Base-by-base conservation (phyloP, 2,888 invertebrate genomes). In the Leptarthrus brevirostris region DNA sequence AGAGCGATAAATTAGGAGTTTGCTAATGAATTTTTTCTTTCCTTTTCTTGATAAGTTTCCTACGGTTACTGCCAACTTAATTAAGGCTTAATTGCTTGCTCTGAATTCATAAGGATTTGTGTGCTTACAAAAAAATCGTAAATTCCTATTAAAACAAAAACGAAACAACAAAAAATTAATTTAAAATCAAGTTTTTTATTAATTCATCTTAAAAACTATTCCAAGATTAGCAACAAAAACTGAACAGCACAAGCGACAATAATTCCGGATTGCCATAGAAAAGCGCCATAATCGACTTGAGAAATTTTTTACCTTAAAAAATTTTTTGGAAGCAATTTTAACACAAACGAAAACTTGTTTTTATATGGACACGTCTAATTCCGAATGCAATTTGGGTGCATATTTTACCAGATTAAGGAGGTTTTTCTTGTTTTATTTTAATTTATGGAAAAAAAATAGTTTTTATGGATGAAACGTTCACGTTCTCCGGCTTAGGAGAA, bases 121-220 rank as follows among this genome's bases (percentile, higher is more conserved):
- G 30, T 40, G 40, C 30, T 30, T 30, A 30, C 4, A 30, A 30
- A 30, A 30, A 30, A 30, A 30, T 30, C 30, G 3, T 5, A 30
- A 30, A 30, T 30, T 30, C 30, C 30, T 26, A 56, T 56, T 56
- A 56, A 56, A 56, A 56, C 56, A 12, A 26, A 56, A 26, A 18
- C n/a, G n/a, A n/a, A n/a, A n/a, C n/a, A n/a, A n/a, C n/a, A 56
- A 56, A 56, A 56, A 56, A 56, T n/a, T 56, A 24, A 56, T 56
- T 56, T 30, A 24, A 26, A 30, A 26, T 30, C 30, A 30, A 30
- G 8, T 30, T 30, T 30, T 30, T n/a, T n/a, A n/a, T n/a, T n/a
- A n/a, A n/a, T n/a, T n/a, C n/a, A 30, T 8, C n/a, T 40, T 40
- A 40, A 40, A 40, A 40, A 6, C 8, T 40, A 40, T 2, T 36